Conservation (phyloP, 2,888 invertebrate genomes). For the Hydrotaea diabolus region DNA sequence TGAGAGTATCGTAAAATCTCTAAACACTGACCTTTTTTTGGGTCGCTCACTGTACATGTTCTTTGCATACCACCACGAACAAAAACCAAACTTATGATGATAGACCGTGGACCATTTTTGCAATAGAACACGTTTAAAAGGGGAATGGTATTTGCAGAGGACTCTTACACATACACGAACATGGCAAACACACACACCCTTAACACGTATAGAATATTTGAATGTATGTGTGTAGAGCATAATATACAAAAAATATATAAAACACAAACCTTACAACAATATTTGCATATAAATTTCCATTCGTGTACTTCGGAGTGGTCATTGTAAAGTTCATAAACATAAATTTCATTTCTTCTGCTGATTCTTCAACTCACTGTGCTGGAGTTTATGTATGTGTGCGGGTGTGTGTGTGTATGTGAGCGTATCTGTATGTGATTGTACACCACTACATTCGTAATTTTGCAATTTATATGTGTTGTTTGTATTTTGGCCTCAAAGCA, state of each 20-base stretch:
- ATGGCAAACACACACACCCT: neutral
- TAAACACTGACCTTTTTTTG: neutral
- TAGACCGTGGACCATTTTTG: conserved; percentile 26
- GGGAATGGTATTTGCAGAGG: conserved; percentile 10
- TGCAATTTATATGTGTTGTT: conserved; percentile 39
- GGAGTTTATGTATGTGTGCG: neutral
- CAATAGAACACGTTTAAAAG: neutral
- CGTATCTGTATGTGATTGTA: conserved; percentile 19
- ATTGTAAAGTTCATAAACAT: conserved; percentile 63
- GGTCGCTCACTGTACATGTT: neutral
- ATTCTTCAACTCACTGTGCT: conserved; percentile 5
- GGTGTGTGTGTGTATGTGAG: neutral
- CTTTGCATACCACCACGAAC: neutral
- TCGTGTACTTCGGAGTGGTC: conserved; percentile 50
- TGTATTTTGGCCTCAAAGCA: conserved; percentile 13
- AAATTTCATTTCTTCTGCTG: conserved; percentile 59
- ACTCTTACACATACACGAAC: neutral
- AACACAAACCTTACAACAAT: conserved; percentile 33
- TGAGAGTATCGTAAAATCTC: neutral
- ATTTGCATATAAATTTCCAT: conserved; percentile 65
- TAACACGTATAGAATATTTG: neutral
- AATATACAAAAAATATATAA: neutral
- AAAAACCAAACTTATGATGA: conserved; percentile 35
- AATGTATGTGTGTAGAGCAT: neutral
- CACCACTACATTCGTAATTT: conserved; percentile 38